phyloP scores from a whole-genome alignment of 1,140 invertebrate genomes.

The Drosophila simulans region DNA sequence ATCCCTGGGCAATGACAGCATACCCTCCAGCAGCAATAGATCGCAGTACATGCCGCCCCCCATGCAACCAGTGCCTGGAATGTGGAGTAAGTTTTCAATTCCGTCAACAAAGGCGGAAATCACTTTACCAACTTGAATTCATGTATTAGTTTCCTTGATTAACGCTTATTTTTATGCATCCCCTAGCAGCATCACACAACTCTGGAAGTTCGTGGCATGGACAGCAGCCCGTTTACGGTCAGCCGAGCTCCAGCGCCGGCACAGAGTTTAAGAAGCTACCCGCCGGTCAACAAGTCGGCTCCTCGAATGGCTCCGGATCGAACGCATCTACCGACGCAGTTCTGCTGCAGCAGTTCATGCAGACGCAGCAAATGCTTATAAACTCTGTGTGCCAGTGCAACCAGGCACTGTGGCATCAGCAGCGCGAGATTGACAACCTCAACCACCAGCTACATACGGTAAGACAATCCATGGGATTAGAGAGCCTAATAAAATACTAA shows the following conservation, averaged over 20 bases:
- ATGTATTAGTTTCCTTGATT: too few species aligned
- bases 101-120: not conserved
- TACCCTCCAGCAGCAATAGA: conserved; percentile 77
- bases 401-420: conserved; percentile 87
- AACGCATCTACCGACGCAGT: conserved; percentile 72
- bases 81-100: conserved; percentile 64
- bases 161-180: too few species aligned
- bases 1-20: conserved; percentile 76
- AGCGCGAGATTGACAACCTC: conserved; percentile 86
- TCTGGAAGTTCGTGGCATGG: conserved; percentile 44
- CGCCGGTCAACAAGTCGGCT: conserved; percentile 18
- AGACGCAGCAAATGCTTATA: conserved; percentile 87
- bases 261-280: conserved; percentile 28
- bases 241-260: conserved; percentile 9
- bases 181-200: conserved; percentile 31
- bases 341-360: conserved; percentile 86
- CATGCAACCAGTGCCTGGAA: conserved; percentile 71
- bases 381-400: conserved; percentile 88
- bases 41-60: conserved; percentile 81
- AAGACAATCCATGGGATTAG: conserved; percentile 1
- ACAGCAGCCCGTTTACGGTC: conserved; percentile 53
- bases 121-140: too few species aligned
- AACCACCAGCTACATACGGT: conserved; percentile 76
- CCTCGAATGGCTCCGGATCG: conserved; percentile 58
- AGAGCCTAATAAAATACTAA: not conserved